Evolutionary conservation across 2,888 invertebrate species (phyloP).

Genomic region (Brachyopa scutellaris): DNA sequence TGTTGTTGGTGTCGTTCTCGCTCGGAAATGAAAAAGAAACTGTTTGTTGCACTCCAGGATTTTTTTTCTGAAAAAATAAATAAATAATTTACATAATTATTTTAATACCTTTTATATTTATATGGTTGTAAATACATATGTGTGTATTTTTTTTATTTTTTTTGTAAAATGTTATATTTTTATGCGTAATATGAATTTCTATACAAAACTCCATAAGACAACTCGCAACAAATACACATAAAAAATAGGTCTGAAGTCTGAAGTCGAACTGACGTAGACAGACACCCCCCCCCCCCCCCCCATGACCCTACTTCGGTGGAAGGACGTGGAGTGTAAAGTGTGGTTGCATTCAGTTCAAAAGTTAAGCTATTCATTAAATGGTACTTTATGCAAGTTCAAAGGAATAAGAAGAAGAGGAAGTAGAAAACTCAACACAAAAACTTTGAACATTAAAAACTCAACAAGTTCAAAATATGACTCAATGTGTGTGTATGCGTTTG

Average conservation of each 20-base stretch:
- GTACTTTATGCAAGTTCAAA: conserved; percentile 66
- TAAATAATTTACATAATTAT: conserved; percentile 15
- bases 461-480: conserved; percentile 53
- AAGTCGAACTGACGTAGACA: neutral
- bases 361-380: conserved; percentile 70
- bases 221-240: no score
- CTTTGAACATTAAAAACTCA: conserved; percentile 71
- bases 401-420: conserved; percentile 40
- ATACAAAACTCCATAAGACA: no score
- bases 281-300: neutral
- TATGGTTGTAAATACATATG: conserved; percentile 42
- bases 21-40: conserved; percentile 17
- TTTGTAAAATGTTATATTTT: neutral
- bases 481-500: conserved; percentile 9
- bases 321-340: neutral
- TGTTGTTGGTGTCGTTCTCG: conserved; percentile 35
- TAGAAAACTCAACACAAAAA: conserved; percentile 57
- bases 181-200: neutral
- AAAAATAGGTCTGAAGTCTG: conserved; percentile 11
- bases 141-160: conserved; percentile 22
- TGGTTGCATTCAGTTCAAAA: conserved; percentile 53
- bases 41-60: conserved; percentile 51
- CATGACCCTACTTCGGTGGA: neutral
- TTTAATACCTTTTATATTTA: conserved; percentile 39
- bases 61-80: conserved; percentile 22